Percentiles rank a stretch among this genome's conserved stretches.
These are phyloP conservation scores for Caranx melampygus DNA, from an alignment of 2,113 vertebrate genomes.

Conservation along the genomic window DNA sequence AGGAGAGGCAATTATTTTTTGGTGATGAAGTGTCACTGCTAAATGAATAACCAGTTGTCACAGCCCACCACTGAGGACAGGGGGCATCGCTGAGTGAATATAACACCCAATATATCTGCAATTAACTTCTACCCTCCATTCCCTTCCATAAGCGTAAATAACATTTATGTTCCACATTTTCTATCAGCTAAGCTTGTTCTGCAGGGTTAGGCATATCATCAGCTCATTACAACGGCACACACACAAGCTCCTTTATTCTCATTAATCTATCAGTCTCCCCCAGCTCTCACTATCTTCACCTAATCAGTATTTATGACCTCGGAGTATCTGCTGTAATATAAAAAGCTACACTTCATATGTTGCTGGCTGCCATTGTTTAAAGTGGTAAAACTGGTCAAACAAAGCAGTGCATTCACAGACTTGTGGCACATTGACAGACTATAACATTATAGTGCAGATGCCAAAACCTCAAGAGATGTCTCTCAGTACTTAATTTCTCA, in stretches of 20 bases:
- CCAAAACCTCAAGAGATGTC: not conserved
- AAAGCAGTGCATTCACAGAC: not conserved
- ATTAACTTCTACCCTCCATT: constrained; percentile 64
- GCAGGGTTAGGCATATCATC: constrained; percentile 61
- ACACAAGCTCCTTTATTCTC: constrained; percentile 51
- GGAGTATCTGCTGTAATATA: constrained; percentile 13
- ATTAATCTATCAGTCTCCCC: constrained; percentile 63
- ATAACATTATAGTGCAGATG: not conserved
- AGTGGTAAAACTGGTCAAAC: not conserved
- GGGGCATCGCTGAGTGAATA: constrained; percentile 49
- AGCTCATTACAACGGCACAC: constrained; percentile 57
- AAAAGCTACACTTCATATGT: constrained; percentile 6
- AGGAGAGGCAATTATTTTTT: constrained; percentile 63
- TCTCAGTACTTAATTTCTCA: not conserved
- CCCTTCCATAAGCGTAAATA: constrained; percentile 56
- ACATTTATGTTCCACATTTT: constrained; percentile 60
- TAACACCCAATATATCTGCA: constrained; percentile 45
- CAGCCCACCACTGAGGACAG: constrained; percentile 46
- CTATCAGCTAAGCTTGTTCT: constrained; percentile 54
- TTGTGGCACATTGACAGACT: not conserved
- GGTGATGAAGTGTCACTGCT: constrained; percentile 55
- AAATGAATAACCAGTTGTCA: constrained; percentile 65
- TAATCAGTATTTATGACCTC: constrained; percentile 62
- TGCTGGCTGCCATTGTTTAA: not conserved
- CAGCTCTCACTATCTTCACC: constrained; percentile 39